Conservation (phyloP, 2,888 invertebrate genomes). For the Coleophora flavipennella region DNA sequence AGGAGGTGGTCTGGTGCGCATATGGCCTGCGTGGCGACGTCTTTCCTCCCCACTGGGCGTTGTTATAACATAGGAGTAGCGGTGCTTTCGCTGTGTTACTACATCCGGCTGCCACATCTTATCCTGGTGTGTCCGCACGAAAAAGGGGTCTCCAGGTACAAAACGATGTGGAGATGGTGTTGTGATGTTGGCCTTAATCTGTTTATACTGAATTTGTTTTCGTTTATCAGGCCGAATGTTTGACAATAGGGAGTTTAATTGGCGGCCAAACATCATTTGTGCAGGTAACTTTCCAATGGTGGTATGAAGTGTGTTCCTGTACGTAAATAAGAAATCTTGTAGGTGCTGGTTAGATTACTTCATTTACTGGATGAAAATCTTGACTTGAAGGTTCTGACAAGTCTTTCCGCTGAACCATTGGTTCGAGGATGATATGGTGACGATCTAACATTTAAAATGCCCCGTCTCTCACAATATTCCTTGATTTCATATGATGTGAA, state of each 20-base stretch:
- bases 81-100: background rate
- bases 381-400: conserved; percentile 3
- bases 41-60: background rate
- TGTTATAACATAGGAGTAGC: background rate
- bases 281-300: background rate
- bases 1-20: too few relatives aligned
- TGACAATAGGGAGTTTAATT: background rate
- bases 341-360: conserved; percentile 1
- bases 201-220: too few relatives aligned
- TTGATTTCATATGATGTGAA: conserved; percentile 1
- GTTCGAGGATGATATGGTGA: conserved; percentile 1
- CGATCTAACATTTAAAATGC: conserved; percentile 1
- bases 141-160: background rate
- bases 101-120: background rate
- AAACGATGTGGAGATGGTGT: background rate
- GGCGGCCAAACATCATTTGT: background rate
- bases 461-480: background rate
- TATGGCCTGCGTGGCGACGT: background rate
- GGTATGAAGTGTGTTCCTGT: conserved; percentile 2
- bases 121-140: background rate
- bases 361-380: background rate
- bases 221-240: background rate
- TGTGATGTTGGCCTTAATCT: background rate
- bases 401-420: conserved; percentile 1
- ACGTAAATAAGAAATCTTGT: conserved; percentile 1